Percentiles rank a stretch among this genome's conserved stretches.
Conservation (phyloP, 2,113 vertebrate genomes). For the Callipepla squamata region DNA sequence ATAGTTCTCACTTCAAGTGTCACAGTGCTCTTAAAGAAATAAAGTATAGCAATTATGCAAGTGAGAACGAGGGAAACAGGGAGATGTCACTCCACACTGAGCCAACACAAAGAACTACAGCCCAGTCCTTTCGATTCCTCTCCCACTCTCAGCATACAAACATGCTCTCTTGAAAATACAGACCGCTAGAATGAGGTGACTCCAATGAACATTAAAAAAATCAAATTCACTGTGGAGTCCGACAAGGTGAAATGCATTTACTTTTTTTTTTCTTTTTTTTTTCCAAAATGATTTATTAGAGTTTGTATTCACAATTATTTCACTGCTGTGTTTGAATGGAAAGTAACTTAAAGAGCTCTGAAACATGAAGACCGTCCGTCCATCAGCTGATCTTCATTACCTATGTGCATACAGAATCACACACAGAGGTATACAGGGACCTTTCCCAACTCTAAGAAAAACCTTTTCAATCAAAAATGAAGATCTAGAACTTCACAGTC, state of each 20-base stretch:
- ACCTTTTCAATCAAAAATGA: not conserved
- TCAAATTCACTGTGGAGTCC: not conserved
- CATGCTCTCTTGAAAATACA: not conserved
- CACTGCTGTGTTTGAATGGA: not conserved
- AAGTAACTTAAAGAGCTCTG: not conserved
- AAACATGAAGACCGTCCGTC: not conserved
- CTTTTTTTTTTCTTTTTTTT: not conserved
- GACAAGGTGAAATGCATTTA: not conserved
- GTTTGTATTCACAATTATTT: not conserved
- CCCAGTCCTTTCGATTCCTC: not conserved
- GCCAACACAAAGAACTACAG: not conserved
- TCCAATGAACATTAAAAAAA: not conserved
- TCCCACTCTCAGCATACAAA: not conserved
- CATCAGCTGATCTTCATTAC: not conserved
- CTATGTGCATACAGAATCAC: not conserved
- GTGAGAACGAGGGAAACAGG: not conserved
- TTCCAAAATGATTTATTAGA: not conserved
- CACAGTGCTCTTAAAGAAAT: not conserved
- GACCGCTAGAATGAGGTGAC: not conserved
- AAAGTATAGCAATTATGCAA: not conserved
- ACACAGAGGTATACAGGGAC: accelerated
- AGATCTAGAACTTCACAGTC: not conserved
- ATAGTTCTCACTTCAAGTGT: not conserved
- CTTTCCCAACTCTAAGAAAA: not conserved
- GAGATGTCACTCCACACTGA: not conserved